Evolutionary conservation across 2,113 vertebrate species (phyloP), one percentile per base, ranked within the genome.

Genomic region (Phyllopteryx taeniolatus): DNA sequence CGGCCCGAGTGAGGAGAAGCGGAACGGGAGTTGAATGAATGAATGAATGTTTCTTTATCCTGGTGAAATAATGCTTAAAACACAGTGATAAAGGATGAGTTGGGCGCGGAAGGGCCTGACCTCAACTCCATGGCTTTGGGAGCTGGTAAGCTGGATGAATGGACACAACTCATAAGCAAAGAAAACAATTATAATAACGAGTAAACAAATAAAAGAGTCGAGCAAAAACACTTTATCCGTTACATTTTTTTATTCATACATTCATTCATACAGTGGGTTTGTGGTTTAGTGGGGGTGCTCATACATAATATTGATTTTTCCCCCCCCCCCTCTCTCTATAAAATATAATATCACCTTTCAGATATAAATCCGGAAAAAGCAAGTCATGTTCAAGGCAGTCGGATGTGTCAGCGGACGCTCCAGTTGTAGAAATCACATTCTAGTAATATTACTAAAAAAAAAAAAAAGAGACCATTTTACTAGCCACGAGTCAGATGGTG

Each of bases 321-420:
- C 35, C 27, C 27, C 27, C 27, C 27, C 27, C 27, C 35, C 83
- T 74, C 79, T 84, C 79, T 87, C 81, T 91, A 91, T 75, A 91
- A 92, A 91, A 92, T 92, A 92, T 91, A 66, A 44, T 47, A 90
- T 89, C 72, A 89, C 78, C 85, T 90, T 89, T 91, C 83, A 89
- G 84, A 86, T 89, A 90, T 73, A 90, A 91, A 91, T 86, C 62
- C 87, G 87, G 79, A 84, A 90, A 80, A 90, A 89, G 86, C 87
- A 85, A 89, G 84, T 89, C 46, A 81, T 83, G 84, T 88, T 88
- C 87, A 90, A 88, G 90, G 89, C 87, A 80, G 69, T 88, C 85
- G 54, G 76, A 74, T 84, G 78, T 71, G 54, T 80, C 79, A 79
- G 83, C 83, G 60, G 85, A 78, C 79, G 78, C 79, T 71, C 78